phyloP scores from a whole-genome alignment of 2,113 vertebrate genomes.

The Gasterosteus nipponicus region DNA sequence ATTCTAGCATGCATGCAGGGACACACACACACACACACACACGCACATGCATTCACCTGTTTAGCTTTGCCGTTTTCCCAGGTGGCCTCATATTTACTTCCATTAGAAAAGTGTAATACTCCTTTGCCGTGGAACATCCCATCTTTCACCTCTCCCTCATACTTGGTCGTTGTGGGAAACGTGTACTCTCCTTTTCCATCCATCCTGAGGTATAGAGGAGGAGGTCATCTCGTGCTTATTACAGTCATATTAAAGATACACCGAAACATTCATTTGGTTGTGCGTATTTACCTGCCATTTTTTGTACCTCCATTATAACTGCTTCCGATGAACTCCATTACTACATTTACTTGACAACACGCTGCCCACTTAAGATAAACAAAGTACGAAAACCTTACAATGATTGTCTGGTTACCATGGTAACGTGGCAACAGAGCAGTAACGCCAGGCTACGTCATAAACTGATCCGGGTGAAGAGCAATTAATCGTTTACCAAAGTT shows the following conservation, averaged over 20 bases:
- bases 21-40: constrained; percentile 25
- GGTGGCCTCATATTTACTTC: constrained; percentile 84
- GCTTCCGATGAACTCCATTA: constrained; percentile 85
- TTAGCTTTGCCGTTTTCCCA: constrained; percentile 87
- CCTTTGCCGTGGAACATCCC: constrained; percentile 92
- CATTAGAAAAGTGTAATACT: constrained; percentile 84
- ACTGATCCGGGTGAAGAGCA: background rate
- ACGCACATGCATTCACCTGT: constrained; percentile 77
- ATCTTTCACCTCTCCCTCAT: constrained; percentile 88
- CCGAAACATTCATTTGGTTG: background rate
- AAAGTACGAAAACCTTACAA: background rate
- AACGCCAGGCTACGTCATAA: background rate
- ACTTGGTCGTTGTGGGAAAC: constrained; percentile 86
- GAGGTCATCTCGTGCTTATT: background rate
- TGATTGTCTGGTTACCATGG: constrained; percentile 49
- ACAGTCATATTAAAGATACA: background rate
- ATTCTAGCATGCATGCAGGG: constrained; percentile 36
- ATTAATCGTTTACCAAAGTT: background rate
- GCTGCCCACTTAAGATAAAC: background rate
- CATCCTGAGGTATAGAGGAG: constrained; percentile 82
- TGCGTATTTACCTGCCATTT: constrained; percentile 80
- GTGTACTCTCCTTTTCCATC: constrained; percentile 87
- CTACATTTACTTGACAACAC: background rate
- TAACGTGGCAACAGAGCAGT: constrained; percentile 26
- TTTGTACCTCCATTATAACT: constrained; percentile 78